phyloP scores from a whole-genome alignment of 2,888 invertebrate genomes.

The Dryobota labecula region DNA sequence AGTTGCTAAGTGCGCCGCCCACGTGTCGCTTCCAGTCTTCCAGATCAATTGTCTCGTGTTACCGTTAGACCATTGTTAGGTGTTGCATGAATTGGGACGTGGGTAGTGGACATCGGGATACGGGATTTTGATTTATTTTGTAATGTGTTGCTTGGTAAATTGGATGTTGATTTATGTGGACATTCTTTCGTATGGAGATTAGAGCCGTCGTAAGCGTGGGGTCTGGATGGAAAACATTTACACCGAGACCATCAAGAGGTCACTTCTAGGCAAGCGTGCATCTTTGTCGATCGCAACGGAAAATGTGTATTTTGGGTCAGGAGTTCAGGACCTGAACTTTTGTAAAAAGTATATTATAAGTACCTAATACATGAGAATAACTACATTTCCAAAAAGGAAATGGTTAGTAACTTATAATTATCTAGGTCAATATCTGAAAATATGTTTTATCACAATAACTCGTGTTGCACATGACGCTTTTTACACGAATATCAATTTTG shows the following conservation, averaged over 20 bases:
- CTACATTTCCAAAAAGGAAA: neutral
- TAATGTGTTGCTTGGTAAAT: slow-evolving; percentile 26
- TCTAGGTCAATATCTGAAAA: too few relatives aligned
- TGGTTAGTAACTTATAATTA: neutral
- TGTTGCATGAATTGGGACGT: slow-evolving; percentile 40
- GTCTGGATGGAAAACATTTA: neutral
- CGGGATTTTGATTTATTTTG: slow-evolving; percentile 51
- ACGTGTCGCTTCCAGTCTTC: slow-evolving; percentile 54
- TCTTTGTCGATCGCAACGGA: neutral
- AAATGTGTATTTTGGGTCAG: neutral
- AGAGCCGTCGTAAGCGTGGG: neutral
- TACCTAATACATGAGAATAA: neutral
- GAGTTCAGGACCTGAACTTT: neutral
- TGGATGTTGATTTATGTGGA: slow-evolving; percentile 31
- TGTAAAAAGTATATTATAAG: neutral
- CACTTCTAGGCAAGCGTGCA: neutral
- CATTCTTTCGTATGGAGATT: neutral
- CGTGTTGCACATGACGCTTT: neutral
- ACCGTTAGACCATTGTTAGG: slow-evolving; percentile 64
- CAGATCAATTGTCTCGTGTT: slow-evolving; percentile 61
- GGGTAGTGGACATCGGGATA: slow-evolving; percentile 36
- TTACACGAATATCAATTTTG: neutral
- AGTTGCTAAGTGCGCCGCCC: slow-evolving; percentile 60
- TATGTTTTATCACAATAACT: neutral
- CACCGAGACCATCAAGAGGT: neutral